These are phyloP conservation scores for Tenebrosternarchus preto DNA, from an alignment of 2,113 vertebrate genomes.

Conservation along the genomic window DNA sequence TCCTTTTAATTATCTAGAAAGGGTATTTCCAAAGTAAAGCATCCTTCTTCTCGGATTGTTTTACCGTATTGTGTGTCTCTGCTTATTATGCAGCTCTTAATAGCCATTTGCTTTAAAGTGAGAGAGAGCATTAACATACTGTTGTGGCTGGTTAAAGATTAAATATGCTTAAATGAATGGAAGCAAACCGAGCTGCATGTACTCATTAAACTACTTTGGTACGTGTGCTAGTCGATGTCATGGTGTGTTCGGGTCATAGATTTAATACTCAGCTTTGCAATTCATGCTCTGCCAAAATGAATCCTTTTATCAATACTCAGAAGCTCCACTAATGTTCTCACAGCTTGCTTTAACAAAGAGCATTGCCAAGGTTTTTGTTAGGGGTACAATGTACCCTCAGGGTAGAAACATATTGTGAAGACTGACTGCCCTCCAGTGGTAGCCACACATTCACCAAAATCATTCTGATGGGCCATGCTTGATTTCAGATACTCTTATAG, in stretches of 20 bases:
- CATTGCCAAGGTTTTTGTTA: constrained; percentile 19
- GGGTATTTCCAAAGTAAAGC: constrained; percentile 26
- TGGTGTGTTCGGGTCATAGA: not conserved
- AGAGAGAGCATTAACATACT: not conserved
- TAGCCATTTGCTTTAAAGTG: not conserved
- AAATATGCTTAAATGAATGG: not conserved
- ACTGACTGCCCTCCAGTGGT: constrained; percentile 50
- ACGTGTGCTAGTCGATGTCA: not conserved
- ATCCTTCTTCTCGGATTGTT: constrained; percentile 2
- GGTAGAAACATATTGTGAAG: constrained; percentile 16
- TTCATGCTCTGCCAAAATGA: not conserved
- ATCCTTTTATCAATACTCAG: not conserved
- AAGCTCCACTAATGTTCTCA: constrained; percentile 1
- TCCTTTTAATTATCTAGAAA: constrained; percentile 47
- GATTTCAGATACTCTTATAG: not conserved
- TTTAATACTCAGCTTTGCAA: not conserved
- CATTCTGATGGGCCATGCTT: not conserved
- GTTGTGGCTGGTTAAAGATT: not conserved
- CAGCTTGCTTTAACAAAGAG: constrained; percentile 33
- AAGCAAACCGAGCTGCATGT: not conserved
- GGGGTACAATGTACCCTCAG: not conserved
- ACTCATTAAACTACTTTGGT: not conserved
- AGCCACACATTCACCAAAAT: not conserved
- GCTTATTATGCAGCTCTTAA: no score
- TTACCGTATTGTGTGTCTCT: not conserved